Percentiles rank a stretch among this genome's conserved stretches.
Evolutionary conservation across 2,113 vertebrate genomes (phyloP).

Genomic region (Epinephelus lanceolatus): DNA sequence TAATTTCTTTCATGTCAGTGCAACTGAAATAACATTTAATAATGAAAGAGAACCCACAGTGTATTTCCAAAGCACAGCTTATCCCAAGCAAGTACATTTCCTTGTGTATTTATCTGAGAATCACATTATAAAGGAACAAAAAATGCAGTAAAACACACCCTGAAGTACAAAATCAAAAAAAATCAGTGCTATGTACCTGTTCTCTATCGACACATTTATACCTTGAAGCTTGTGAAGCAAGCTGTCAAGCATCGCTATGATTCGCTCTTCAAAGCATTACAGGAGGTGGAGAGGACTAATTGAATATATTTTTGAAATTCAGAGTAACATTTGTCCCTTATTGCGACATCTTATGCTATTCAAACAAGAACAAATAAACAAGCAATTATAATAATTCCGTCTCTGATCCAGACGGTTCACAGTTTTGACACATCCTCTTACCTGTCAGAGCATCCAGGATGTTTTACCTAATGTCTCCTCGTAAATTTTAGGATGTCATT

Average conservation of each 20-base stretch:
- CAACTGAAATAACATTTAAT: not conserved
- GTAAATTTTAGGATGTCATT: slow-evolving; percentile 4
- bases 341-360: slow-evolving; percentile 45
- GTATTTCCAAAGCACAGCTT: not conserved
- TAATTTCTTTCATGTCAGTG: not conserved
- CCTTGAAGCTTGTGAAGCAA: slow-evolving; percentile 28
- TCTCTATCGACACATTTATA: slow-evolving; percentile 31
- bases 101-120: not conserved
- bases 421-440: slow-evolving; percentile 29
- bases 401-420: slow-evolving; percentile 22
- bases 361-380: slow-evolving; percentile 41
- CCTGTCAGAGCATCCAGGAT: not conserved
- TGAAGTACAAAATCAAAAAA: not conserved
- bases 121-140: not conserved
- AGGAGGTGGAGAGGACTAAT: slow-evolving; percentile 30
- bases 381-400: slow-evolving; percentile 27
- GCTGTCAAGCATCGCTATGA: slow-evolving; percentile 29
- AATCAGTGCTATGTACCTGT: not conserved
- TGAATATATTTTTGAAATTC: slow-evolving; percentile 42
- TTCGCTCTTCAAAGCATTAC: slow-evolving; percentile 42
- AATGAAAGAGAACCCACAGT: not conserved
- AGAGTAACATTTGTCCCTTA: slow-evolving; percentile 30
- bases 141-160: not conserved
- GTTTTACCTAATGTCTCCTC: slow-evolving; percentile 3
- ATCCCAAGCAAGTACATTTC: not conserved